Evolutionary conservation across 2,888 invertebrate genomes (phyloP), one percentile per base, ranked within the genome.

Genomic region (Pandemis corylana): DNA sequence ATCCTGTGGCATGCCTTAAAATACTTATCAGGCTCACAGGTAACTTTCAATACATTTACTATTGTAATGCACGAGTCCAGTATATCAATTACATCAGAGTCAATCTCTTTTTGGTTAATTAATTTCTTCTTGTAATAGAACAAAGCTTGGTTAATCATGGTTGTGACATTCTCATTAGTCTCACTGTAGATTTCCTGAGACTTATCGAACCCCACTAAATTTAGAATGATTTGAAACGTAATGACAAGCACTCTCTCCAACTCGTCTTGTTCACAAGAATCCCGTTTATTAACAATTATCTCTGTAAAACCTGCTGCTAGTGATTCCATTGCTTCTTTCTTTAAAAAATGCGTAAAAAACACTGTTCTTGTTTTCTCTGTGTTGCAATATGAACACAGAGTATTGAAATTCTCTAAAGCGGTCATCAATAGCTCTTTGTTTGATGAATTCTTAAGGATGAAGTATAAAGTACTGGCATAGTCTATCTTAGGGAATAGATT

Each of bases 381-480:
- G 68, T 93, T 91, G 72, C 91, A 90, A 76, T 89, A 89, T 67
- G 95, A 92, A 81, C 95, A 94, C 9, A 96, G 84, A 44, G 95
- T 95, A 81, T 95, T 95, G 6, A 96, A 86, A 59, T 95, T 95
- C 82, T 96, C 96, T 64, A 96, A 87, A 0, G 95, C 94, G 71
- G 95, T 94, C 2, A 93, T 81, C 10, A 96, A 82, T 2, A 97
- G 88, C 20, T 95, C 95, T 78, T 92, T 94, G 84, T 96, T 97
- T 12, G 96, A 96, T 0, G 97, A 97, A 87, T 97, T 97, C 72
- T 94, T 95, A 74, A 98, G 89, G 77, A 98, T 97, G 83, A 96
- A 97, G 78, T 95, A 95, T 62, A 97, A 87, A 78, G 96, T 94
- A 65, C 95, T 91, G 0, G 96, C 91, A 76, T 96, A 95, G 44